phyloP scores from a whole-genome alignment of 2,888 invertebrate species.

The Luffia ferchaultella region DNA sequence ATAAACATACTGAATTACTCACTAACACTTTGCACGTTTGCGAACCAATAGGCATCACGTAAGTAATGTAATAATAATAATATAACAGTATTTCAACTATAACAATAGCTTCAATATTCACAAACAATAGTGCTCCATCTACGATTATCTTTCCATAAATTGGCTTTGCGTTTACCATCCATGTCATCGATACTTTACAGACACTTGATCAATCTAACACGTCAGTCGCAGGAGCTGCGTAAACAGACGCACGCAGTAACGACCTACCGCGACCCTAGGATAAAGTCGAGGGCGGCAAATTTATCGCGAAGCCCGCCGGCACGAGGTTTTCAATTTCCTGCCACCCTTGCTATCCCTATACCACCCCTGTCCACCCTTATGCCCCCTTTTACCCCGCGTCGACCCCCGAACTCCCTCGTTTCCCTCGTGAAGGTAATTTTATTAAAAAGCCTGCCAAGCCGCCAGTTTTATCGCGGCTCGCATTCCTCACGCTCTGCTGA shows the following conservation, averaged over 20 bases:
- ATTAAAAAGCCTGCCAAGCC: conserved; percentile 46
- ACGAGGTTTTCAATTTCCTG: conserved; percentile 54
- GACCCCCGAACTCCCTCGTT: conserved; percentile 17
- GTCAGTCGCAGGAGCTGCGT: neutral
- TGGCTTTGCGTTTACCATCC: neutral
- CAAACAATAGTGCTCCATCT: too few relatives aligned
- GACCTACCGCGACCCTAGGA: neutral
- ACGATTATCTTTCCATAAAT: neutral
- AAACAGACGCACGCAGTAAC: neutral
- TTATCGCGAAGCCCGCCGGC: conserved; percentile 26
- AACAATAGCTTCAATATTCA: too few relatives aligned
- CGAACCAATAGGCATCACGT: too few relatives aligned
- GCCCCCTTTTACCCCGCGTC: conserved; percentile 4
- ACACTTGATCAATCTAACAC: neutral
- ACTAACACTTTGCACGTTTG: too few relatives aligned
- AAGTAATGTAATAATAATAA: too few relatives aligned
- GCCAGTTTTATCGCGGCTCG: conserved; percentile 46
- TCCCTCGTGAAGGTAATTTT: conserved; percentile 40
- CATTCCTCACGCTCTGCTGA: conserved; percentile 25
- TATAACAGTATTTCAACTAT: too few relatives aligned
- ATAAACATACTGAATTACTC: too few relatives aligned
- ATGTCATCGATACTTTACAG: neutral
- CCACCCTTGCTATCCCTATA: conserved; percentile 13
- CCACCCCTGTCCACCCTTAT: neutral
- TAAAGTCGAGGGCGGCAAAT: conserved; percentile 2